These are phyloP conservation scores for Sylvia borin DNA, from an alignment of 2,797 vertebrate species.

Conservation along the genomic window DNA sequence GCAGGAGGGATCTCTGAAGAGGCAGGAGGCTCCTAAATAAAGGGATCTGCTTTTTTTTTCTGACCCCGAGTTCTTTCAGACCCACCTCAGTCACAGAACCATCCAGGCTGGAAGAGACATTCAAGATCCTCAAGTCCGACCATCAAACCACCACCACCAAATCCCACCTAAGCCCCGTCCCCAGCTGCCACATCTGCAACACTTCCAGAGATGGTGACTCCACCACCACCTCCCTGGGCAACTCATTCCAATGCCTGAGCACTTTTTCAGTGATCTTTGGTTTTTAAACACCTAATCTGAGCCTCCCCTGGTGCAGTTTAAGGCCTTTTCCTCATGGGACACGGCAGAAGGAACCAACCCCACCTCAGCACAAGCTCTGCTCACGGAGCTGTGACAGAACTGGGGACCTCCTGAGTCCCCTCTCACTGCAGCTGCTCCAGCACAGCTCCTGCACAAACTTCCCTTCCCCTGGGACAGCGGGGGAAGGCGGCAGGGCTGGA, in stretches of 20 bases:
- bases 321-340: rapidly evolving
- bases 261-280: neutral
- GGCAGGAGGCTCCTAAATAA: neutral
- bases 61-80: neutral
- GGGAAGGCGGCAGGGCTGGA: neutral
- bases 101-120: neutral
- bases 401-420: neutral
- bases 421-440: neutral
- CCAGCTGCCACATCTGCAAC: neutral
- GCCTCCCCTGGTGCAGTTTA: neutral
- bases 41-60: neutral
- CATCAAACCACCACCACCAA: neutral
- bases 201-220: neutral
- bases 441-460: neutral
- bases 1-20: neutral
- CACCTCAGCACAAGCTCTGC: neutral
- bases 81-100: neutral
- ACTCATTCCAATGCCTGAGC: neutral
- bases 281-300: neutral
- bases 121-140: neutral
- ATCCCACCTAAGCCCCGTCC: no score
- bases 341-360: rapidly evolving
- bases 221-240: neutral
- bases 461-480: neutral
- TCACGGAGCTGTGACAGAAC: rapidly evolving